Evolutionary conservation across 2,888 invertebrate species (phyloP), one percentile per base, ranked within the genome.

Genomic region (Pachymerium ferrugineum): DNA sequence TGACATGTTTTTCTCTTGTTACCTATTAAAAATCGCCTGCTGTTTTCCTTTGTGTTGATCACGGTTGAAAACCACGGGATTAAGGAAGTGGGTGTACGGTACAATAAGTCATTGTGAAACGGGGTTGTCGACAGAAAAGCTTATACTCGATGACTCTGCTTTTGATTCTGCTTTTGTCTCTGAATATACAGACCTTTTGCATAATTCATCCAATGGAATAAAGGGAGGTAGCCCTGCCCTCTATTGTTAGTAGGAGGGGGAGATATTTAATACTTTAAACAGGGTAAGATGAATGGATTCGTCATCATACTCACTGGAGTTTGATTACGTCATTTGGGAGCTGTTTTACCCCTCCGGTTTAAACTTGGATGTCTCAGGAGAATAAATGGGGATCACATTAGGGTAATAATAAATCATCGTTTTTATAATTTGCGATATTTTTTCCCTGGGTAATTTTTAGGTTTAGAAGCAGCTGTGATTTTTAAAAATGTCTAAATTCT

Each of bases 181-280:
- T 28, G n/a, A 4, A 25, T 14, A 62, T 62, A 28, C 25, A 62
- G 12, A 12, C 28, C 62, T 28, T 62, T 62, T 62, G 62, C 62
- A 62, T 62, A 62, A 62, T 62, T 62, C 62, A 62, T 62, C 25
- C 62, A 12, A 12, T 62, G 28, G 62, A 28, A 62, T 62, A 62
- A 62, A 62, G 62, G 62, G 62, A 62, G 62, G 22, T 22, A 28
- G 62, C 62, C 25, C 28, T 62, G 62, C 62, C 62, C 62, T 62
- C 10, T 14, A 62, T 62, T 62, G 62, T 62, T 22, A 28, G 22
- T 28, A 25, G 8, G 25, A 62, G 22, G 28, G 12, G 62, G 62
- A 28, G 62, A 62, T 28, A 62, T 62, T 62, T 62, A 62, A 62
- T 62, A 62, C 62, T 62, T 62, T 62, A 62, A 62, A 62, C 62